These are phyloP conservation scores for Eilema depressum DNA, from an alignment of 2,888 invertebrate genomes.

Conservation along the genomic window DNA sequence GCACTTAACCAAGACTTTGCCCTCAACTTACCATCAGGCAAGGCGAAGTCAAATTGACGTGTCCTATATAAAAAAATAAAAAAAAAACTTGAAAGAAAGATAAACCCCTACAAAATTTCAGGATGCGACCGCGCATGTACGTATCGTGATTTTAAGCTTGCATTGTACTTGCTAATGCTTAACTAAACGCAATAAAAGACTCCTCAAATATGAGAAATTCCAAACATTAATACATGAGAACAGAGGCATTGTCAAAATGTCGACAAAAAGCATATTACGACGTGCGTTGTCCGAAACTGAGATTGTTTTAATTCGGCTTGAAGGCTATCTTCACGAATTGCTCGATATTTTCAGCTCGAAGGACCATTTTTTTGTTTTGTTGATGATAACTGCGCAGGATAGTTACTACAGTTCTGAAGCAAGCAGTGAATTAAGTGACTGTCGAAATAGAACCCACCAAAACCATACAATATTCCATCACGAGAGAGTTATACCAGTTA, in stretches of 20 bases:
- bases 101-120: no score
- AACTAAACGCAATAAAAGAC: slow-evolving; percentile 33
- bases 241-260: slow-evolving; percentile 63
- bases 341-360: slow-evolving; percentile 29
- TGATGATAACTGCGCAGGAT: background rate
- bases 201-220: slow-evolving; percentile 39
- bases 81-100: no score
- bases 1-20: no score
- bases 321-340: slow-evolving; percentile 18
- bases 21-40: no score
- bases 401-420: background rate
- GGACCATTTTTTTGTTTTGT: background rate
- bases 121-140: no score
- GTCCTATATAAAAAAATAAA: no score
- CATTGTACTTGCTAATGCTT: background rate
- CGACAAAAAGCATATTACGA: slow-evolving; percentile 61
- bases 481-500: no score
- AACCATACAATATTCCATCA: no score
- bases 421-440: background rate
- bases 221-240: slow-evolving; percentile 51
- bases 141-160: background rate
- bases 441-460: no score
- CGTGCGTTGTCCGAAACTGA: slow-evolving; percentile 29
- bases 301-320: slow-evolving; percentile 44
- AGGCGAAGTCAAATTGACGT: no score